A percentile compares a stretch with the other conserved stretches of the same genome.
Evolutionary conservation across 2,113 vertebrate genomes (phyloP).

Genomic region (Albula glossodonta): DNA sequence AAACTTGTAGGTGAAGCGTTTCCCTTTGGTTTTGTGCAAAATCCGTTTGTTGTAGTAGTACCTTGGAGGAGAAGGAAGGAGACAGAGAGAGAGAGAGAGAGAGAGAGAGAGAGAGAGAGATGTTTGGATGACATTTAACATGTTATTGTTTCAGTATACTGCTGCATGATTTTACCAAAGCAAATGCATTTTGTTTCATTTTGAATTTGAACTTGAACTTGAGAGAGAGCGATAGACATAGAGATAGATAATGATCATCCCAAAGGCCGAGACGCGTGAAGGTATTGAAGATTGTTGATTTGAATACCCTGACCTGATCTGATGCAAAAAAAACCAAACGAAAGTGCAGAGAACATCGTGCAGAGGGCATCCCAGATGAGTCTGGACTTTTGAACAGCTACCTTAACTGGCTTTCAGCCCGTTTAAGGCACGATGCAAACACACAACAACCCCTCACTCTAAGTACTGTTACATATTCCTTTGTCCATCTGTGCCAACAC

Average conservation of each 20-base stretch:
- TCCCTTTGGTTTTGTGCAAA: conserved; percentile 93
- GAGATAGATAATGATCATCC: neutral
- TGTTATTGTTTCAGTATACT: conserved; percentile 14
- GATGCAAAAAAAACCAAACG: neutral
- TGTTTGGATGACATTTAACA: no score
- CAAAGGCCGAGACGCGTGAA: neutral
- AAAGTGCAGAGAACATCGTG: neutral
- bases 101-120: neutral
- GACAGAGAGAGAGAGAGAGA: neutral
- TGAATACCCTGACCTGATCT: neutral
- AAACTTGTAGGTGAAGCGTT: conserved; percentile 94
- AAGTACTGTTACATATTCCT: no score
- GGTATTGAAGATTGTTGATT: neutral
- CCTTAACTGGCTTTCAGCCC: neutral
- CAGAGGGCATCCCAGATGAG: neutral
- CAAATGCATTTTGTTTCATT: no score
- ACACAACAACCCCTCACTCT: conserved; percentile 7
- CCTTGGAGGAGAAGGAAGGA: conserved; percentile 54
- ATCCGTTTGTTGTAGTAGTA: conserved; percentile 95
- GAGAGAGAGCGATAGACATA: no score
- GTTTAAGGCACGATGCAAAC: neutral
- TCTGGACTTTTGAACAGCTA: neutral
- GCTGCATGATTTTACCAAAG: no score
- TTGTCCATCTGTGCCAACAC: no score
- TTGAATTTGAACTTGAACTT: no score